phyloP scores from a whole-genome alignment of 2,113 vertebrate species.

The Orcinus orca region DNA sequence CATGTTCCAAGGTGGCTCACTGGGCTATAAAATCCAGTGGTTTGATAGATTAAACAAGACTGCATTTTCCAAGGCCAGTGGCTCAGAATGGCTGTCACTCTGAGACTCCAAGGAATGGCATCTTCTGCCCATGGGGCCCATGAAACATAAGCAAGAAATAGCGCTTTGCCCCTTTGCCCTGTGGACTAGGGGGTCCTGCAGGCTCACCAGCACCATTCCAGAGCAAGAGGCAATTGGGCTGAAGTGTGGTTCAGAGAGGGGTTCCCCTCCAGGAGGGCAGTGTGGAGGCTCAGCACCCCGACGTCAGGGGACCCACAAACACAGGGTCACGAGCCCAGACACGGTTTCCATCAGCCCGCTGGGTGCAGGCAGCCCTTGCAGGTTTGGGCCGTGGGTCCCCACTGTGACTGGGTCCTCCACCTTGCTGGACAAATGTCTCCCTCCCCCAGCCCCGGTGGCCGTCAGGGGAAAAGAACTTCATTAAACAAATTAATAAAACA shows the following conservation, averaged over 20 bases:
- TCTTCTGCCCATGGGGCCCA: not conserved
- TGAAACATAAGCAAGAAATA: not conserved
- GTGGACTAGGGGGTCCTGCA: not conserved
- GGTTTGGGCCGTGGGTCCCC: not conserved
- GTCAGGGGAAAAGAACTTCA: not conserved
- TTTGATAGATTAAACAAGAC: not conserved
- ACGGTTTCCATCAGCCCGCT: not conserved
- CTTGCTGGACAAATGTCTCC: not conserved
- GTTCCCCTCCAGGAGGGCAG: not conserved
- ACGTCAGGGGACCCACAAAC: not conserved
- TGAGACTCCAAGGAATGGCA: not conserved
- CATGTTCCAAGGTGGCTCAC: not conserved
- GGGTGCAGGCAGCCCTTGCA: not conserved
- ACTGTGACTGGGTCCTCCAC: accelerated
- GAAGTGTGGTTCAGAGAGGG: not conserved
- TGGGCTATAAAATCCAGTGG: not conserved
- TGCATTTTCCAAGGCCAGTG: not conserved
- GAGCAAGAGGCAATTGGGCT: no score
- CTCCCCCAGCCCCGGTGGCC: not conserved
- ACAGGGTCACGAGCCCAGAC: accelerated
- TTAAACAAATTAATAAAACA: not conserved
- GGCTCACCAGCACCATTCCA: not conserved
- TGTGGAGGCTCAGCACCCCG: not conserved
- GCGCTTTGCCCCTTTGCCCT: not conserved
- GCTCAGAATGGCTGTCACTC: not conserved